These are phyloP conservation scores for Symphodus melops DNA, from an alignment of 2,113 vertebrate species.

Conservation along the genomic window DNA sequence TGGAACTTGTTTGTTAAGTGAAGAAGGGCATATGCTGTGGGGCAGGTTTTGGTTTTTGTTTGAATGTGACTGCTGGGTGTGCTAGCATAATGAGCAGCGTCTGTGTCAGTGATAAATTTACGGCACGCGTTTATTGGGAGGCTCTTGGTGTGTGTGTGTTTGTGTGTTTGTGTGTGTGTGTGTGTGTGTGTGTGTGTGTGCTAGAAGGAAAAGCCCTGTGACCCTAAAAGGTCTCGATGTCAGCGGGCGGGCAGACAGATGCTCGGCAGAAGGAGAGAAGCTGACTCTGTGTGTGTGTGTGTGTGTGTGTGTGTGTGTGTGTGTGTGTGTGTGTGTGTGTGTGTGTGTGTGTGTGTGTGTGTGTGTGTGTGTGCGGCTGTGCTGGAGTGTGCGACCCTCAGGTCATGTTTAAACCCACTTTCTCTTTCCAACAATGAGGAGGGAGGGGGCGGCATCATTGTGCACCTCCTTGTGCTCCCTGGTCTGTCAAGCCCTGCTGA, in stretches of 20 bases:
- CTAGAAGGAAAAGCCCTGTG: constrained; percentile 50
- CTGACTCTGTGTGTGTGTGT: neutral
- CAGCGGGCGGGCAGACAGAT: constrained; percentile 80
- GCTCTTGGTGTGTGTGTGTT: constrained; percentile 5
- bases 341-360: neutral
- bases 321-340: neutral
- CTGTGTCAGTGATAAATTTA: constrained; percentile 75
- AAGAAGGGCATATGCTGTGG: no score
- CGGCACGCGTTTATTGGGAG: constrained; percentile 63
- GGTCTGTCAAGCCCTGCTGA: constrained; percentile 41
- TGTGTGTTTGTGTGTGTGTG: neutral
- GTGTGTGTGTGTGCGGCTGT: constrained; percentile 11
- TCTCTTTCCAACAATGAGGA: constrained; percentile 62
- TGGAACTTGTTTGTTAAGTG: no score
- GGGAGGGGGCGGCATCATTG: constrained; percentile 52
- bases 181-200: constrained; percentile 3
- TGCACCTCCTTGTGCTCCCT: constrained; percentile 24
- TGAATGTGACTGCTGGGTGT: constrained; percentile 6
- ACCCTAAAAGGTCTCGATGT: constrained; percentile 70
- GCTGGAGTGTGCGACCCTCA: constrained; percentile 53
- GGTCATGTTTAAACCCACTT: constrained; percentile 73
- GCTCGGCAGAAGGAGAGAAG: constrained; percentile 65
- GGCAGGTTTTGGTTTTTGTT: neutral
- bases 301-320: constrained; percentile 13
- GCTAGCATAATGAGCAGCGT: constrained; percentile 40